These are phyloP conservation scores for Apomyelois bistriatella DNA, from an alignment of 2,888 invertebrate genomes.

Conservation along the genomic window DNA sequence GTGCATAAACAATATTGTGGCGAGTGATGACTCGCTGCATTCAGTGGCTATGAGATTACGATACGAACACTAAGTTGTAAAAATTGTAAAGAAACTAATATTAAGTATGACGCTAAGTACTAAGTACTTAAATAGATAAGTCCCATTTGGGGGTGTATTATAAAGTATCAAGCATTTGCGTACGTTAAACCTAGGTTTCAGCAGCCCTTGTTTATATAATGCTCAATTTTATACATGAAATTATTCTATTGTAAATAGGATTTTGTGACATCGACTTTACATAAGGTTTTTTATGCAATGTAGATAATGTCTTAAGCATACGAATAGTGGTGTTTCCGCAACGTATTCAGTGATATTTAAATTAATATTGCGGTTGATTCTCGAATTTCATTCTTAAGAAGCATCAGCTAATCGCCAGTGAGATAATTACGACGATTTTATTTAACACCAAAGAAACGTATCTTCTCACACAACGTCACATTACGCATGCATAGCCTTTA, in stretches of 20 bases:
- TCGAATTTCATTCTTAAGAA: conserved; percentile 11
- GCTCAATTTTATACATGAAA: conserved; percentile 68
- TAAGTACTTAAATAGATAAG: conserved; percentile 68
- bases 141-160: conserved; percentile 49
- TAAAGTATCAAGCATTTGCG: conserved; percentile 57
- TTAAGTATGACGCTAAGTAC: conserved; percentile 65
- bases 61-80: conserved; percentile 68
- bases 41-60: conserved; percentile 77
- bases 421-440: conserved; percentile 17
- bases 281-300: conserved; percentile 24
- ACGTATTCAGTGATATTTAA: not conserved
- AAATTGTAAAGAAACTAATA: conserved; percentile 58
- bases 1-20: conserved; percentile 53
- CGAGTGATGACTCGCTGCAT: conserved; percentile 42
- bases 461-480: not conserved
- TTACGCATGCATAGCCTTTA: not conserved
- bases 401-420: conserved; percentile 14
- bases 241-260: conserved; percentile 63
- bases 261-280: conserved; percentile 60
- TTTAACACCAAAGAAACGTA: conserved; percentile 24
- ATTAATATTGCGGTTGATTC: not conserved
- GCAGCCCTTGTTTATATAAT: conserved; percentile 69
- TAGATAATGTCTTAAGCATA: conserved; percentile 13
- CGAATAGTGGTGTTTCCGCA: conserved; percentile 1
- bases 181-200: conserved; percentile 52